A percentile compares a stretch with the other conserved stretches of the same genome.
Evolutionary conservation across 1,140 invertebrate species (phyloP).

Genomic region (Penaeus japonicus): DNA sequence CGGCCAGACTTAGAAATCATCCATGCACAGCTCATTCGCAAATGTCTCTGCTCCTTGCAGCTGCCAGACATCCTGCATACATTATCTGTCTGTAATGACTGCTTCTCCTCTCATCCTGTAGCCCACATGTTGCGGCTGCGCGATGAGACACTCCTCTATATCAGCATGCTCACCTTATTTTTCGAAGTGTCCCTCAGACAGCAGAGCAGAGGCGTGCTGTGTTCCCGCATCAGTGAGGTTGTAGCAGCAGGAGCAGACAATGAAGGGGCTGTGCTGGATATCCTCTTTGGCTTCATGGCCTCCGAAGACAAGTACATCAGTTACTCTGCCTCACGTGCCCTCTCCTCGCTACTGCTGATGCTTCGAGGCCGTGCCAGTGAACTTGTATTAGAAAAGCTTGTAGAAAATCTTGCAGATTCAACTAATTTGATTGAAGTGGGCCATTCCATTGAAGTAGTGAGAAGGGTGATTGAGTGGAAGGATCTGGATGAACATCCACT

Average conservation of each 20-base stretch:
- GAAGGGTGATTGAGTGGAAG: constrained; percentile 86
- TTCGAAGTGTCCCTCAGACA: constrained; percentile 86
- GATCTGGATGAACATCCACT: constrained; percentile 82
- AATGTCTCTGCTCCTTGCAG: constrained; percentile 56
- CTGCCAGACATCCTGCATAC: constrained; percentile 56
- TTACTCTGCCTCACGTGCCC: constrained; percentile 78
- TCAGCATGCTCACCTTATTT: constrained; percentile 79
- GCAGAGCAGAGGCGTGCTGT: constrained; percentile 80
- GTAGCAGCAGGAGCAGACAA: constrained; percentile 81
- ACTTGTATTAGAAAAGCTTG: constrained; percentile 77
- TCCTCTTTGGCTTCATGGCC: constrained; percentile 80
- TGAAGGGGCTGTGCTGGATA: constrained; percentile 81
- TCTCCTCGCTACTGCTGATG: constrained; percentile 83
- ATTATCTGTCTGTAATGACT: constrained; percentile 54
- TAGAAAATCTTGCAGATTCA: constrained; percentile 64
- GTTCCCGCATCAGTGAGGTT: constrained; percentile 78
- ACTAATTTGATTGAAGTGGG: constrained; percentile 69
- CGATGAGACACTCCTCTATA: constrained; percentile 44
- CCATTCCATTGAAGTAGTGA: constrained; percentile 83
- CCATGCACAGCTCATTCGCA: constrained; percentile 40
- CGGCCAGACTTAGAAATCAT: constrained; percentile 47
- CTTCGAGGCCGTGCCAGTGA: constrained; percentile 81
- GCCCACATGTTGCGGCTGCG: constrained; percentile 34
- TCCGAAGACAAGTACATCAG: constrained; percentile 81
- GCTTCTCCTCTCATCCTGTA: constrained; percentile 42